A percentile compares a stretch with the other conserved stretches of the same genome.
Conservation (phyloP, 2,113 vertebrate genomes). For the Himantopus leucocephalus region DNA sequence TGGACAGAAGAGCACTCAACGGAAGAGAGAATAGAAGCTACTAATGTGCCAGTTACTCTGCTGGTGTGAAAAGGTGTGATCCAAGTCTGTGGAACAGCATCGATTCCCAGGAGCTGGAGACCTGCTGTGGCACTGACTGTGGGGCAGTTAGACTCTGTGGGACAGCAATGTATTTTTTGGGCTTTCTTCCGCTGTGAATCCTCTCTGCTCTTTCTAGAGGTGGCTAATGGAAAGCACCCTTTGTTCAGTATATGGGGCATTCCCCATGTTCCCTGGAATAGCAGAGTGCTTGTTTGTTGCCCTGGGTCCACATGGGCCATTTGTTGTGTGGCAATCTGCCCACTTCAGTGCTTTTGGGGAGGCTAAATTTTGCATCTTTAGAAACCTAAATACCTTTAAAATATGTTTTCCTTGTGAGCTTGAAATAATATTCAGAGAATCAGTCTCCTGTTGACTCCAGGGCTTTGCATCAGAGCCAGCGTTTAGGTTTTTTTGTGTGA, state of each 20-base stretch:
- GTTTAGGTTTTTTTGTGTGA: not conserved
- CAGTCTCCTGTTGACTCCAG: not conserved
- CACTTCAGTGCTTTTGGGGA: not conserved
- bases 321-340: not conserved
- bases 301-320: not conserved
- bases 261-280: not conserved
- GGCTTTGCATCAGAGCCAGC: not conserved
- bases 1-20: not conserved
- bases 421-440: not conserved
- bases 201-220: not conserved
- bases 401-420: not conserved
- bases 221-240: not conserved
- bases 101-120: accelerated
- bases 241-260: not conserved
- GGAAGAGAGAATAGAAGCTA: not conserved
- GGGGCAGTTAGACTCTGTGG: not conserved
- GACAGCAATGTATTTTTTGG: not conserved
- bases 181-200: not conserved
- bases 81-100: not conserved
- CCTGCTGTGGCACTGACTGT: not conserved
- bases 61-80: not conserved
- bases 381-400: not conserved
- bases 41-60: not conserved
- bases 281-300: not conserved
- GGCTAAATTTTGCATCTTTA: not conserved